Base-by-base conservation (phyloP, 1,140 invertebrate species). In the Ceratina japonica region DNA sequence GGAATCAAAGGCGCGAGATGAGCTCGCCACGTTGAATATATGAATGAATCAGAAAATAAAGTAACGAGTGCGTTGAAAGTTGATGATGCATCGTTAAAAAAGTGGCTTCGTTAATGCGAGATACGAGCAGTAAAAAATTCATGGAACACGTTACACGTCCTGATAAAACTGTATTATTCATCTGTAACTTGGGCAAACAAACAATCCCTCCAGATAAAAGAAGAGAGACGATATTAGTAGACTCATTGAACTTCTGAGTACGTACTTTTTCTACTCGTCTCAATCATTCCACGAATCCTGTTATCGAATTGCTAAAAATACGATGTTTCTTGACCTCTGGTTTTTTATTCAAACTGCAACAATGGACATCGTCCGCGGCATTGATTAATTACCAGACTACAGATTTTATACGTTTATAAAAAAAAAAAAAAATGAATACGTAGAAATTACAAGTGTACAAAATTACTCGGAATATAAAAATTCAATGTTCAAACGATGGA, bases 11-110 rank as follows among this genome's bases (percentile, higher is more conserved):
- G 37, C 37, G 37, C 37, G 3, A n/a, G n/a, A n/a, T n/a, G n/a
- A 22, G 16, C 10, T 20, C 37, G n/a, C 2, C 10, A 0, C n/a
- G 13, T 7, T 16, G 37, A 22, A 65, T 37, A 65, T 37, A 37
- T 22, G 64, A 65, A 49, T 65, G 64, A 22, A 51, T 51, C 15
- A 31, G 27, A 66, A 24, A 66, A 10, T 7, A 49, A 66, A 66
- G 64, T 7, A 22, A 65, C 64, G 15, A 49, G 64, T 12, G 49
- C 64, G 37, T 66, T 51, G 64, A 66, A 66, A 20, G 64, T 20
- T 5, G 20, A 49, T 49, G 3, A 49, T 16, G 20, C 20, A 51
- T 2, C 20, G 64, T 66, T 16, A 10, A 66, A 66, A 24, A 66
- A 66, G 24, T 3, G 51, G 20, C 37, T 44, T 15, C 20, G n/a